These are phyloP conservation scores for Napeogenes inachia DNA, from an alignment of 2,888 invertebrate genomes.

Conservation along the genomic window DNA sequence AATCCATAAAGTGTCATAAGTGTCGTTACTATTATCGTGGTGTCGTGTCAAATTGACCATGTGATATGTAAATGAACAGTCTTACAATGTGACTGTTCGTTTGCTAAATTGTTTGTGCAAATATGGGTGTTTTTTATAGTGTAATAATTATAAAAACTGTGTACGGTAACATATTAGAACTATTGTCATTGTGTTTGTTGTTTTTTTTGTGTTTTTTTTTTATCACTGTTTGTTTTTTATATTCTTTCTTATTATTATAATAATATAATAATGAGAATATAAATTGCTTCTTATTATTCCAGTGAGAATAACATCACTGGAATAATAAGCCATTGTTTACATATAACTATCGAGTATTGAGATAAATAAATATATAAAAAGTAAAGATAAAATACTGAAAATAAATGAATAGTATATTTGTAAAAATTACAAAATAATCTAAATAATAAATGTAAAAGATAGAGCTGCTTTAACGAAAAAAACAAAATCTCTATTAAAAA, in stretches of 20 bases:
- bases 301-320: no score
- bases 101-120: conserved; percentile 30
- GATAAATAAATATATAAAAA: no score
- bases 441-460: no score
- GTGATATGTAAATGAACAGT: conserved; percentile 50
- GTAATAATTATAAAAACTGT: neutral
- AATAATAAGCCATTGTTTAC: no score
- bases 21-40: conserved; percentile 35
- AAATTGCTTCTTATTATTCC: no score
- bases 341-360: no score
- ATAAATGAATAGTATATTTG: no score
- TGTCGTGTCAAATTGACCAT: conserved; percentile 69
- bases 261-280: no score
- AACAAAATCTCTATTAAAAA: neutral
- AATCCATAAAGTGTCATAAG: conserved; percentile 45
- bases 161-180: no score
- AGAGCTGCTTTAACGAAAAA: neutral
- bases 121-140: conserved; percentile 32
- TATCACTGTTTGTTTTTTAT: conserved; percentile 28
- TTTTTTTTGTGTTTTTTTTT: conserved; percentile 2
- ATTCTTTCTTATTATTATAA: no score
- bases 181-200: conserved; percentile 5
- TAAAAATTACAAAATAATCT: no score
- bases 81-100: conserved; percentile 35
- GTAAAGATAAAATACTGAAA: no score